These are phyloP conservation scores for Diorhabda carinulata DNA, from an alignment of 1,140 invertebrate genomes.

Conservation along the genomic window DNA sequence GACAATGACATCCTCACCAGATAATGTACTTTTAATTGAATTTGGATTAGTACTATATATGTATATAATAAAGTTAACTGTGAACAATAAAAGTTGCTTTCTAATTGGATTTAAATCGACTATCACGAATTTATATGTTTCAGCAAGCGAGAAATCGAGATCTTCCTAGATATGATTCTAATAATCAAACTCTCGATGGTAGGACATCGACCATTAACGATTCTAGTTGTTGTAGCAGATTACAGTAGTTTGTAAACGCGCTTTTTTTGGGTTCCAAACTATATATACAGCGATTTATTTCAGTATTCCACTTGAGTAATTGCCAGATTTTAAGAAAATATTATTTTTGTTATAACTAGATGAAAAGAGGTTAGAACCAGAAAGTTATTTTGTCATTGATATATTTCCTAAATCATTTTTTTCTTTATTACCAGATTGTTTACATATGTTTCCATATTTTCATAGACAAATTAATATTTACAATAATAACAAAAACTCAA, in stretches of 20 bases:
- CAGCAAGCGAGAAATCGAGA: slow-evolving; percentile 76
- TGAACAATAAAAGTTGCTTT: too few relatives aligned
- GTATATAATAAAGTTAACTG: too few relatives aligned
- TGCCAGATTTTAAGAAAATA: neutral
- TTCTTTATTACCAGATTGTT: neutral
- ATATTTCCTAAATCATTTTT: neutral
- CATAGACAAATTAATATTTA: too few relatives aligned
- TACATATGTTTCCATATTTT: too few relatives aligned
- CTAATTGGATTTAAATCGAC: neutral
- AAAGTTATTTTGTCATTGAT: neutral
- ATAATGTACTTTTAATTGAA: too few relatives aligned
- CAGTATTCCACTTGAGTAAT: neutral
- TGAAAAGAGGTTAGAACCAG: neutral
- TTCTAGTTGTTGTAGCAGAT: slow-evolving; percentile 58
- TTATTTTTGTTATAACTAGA: neutral
- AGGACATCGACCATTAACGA: slow-evolving; percentile 66
- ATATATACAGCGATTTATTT: neutral
- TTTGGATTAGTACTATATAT: too few relatives aligned
- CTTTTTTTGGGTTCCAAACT: neutral
- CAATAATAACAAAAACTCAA: too few relatives aligned
- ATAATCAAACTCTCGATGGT: slow-evolving; percentile 66
- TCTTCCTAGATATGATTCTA: slow-evolving; percentile 68
- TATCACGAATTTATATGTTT: slow-evolving; percentile 20
- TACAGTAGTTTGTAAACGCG: slow-evolving; percentile 30
- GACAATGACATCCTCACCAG: too few relatives aligned